Conservation (phyloP, 2,113 vertebrate species). For the Phalacrocorax carbo region DNA sequence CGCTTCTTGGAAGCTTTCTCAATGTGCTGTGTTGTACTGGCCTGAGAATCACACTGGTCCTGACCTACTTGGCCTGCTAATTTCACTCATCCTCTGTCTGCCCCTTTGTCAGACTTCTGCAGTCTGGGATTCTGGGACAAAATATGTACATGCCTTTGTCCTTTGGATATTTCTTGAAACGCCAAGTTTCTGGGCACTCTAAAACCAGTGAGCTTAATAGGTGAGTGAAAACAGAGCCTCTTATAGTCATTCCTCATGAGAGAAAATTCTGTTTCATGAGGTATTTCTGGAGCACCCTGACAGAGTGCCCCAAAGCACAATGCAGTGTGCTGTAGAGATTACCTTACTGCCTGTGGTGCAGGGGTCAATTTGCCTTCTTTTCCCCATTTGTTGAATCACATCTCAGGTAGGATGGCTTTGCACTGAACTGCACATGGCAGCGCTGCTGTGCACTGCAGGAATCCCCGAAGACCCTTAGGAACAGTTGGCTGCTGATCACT, state of each 20-base stretch:
- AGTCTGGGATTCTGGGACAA: background rate
- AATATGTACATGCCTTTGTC: conserved; percentile 33
- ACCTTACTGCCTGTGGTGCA: background rate
- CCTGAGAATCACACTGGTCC: conserved; percentile 63
- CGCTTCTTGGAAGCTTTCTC: conserved; percentile 64
- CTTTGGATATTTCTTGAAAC: conserved; percentile 39
- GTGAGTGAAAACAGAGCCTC: background rate
- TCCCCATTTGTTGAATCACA: background rate
- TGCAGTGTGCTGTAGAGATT: background rate
- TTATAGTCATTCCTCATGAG: background rate
- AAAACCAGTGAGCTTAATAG: background rate
- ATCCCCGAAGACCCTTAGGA: background rate
- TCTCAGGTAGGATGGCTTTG: background rate
- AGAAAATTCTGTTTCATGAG: background rate
- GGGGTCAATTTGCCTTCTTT: background rate
- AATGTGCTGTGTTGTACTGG: conserved; percentile 64
- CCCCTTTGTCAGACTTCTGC: conserved; percentile 43
- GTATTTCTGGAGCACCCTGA: background rate
- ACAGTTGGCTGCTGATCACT: background rate
- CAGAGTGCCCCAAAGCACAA: background rate
- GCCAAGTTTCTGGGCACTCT: background rate
- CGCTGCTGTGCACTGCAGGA: background rate
- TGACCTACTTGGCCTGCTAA: conserved; percentile 64
- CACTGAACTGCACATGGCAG: background rate
- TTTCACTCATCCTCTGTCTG: conserved; percentile 40